Conservation (phyloP, 1,140 invertebrate genomes). For the Contarinia nasturtii region DNA sequence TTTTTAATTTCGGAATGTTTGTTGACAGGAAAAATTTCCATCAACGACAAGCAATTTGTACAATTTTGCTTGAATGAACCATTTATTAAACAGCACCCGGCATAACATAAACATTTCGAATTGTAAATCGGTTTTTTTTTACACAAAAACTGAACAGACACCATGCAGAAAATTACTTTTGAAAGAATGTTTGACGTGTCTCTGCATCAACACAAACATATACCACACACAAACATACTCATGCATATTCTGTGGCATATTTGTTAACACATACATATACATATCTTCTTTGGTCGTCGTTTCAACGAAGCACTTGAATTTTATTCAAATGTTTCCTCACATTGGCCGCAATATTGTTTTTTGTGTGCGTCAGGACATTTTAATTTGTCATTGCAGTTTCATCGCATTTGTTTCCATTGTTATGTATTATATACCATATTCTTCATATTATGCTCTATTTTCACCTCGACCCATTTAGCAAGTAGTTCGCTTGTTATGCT, state of each 20-base stretch:
- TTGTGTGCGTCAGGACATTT: conserved; percentile 12
- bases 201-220: neutral
- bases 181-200: neutral
- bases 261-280: too few species aligned
- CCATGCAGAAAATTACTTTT: neutral
- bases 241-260: too few species aligned
- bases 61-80: neutral
- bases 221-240: neutral
- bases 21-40: neutral
- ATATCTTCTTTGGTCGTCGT: too few species aligned
- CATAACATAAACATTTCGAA: too few species aligned
- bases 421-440: too few species aligned
- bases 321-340: too few species aligned
- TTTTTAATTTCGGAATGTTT: too few species aligned
- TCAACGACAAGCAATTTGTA: neutral
- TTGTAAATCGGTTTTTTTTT: too few species aligned
- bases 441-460: too few species aligned
- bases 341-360: conserved; percentile 20
- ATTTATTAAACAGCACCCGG: neutral
- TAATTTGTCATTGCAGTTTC: conserved; percentile 4
- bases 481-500: too few species aligned
- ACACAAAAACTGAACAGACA: neutral
- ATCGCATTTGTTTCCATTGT: conserved; percentile 5
- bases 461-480: too few species aligned
- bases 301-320: too few species aligned